Base-by-base conservation (phyloP, 2,888 invertebrate species). In the Stenodema calcarata region DNA sequence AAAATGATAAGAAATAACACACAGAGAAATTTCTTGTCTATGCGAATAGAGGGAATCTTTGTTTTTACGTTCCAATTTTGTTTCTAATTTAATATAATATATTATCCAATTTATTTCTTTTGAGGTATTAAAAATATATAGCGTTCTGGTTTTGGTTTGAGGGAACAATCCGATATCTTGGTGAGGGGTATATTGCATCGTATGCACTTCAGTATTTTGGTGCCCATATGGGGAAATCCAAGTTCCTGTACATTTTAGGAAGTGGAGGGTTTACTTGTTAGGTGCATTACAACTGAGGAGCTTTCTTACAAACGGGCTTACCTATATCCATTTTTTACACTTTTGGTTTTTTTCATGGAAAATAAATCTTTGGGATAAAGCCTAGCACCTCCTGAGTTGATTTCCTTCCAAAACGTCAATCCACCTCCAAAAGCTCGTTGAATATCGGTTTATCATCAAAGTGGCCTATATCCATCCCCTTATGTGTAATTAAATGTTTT, bases 1-100 rank as follows among this genome's bases (percentile, higher is more conserved):
- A n/a, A 85, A 84, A 42, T 50, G 35, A 16, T 54, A 81, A 14
- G 75, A 30, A 75, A 85, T 62, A 0, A 62, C 62, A 62, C 62
- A 62, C 23, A 62, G 27, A 62, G 23, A 62, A 62, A 62, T 62
- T 62, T 62, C 23, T 62, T 62, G 18, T 62, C 27, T 23, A 62
- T 62, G n/a, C 62, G 62, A 62, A 62, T 62, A 23, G 23, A 62
- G 23, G 7, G 7, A 35, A 35, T 35, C 7, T 35, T 35, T 35
- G 2, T n/a, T 1, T 50, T n/a, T n/a, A 16, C 50, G 50, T 50
- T 50, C n/a, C 50, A 50, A 50, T 50, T 6, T 16, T 50, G 14
- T 50, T 50, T 50, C 50, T 50, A 50, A 16, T 50, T 4, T n/a
- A 16, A 6, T 16, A 50, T 16, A n/a, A n/a, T n/a, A n/a, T n/a